A percentile compares a stretch with the other conserved stretches of the same genome.
phyloP scores from a whole-genome alignment of 2,113 vertebrate species.

The western clawed frog (Xenopus tropicalis) region UCB_Xtro_10.0 CM004445.2:88579501-88580000 shows the following conservation, averaged over 20 bases:
- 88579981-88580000: no score
- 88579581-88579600: constrained; percentile 10
- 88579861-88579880: no score
- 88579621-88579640: constrained; percentile 35
- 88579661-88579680: constrained; percentile 41
- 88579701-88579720: constrained; percentile 26
- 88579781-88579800: no score
- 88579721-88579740: constrained; percentile 39
- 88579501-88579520: not conserved
- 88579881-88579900: no score
- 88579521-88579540: constrained; percentile 15
- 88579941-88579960: no score
- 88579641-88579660: constrained; percentile 30
- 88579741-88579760: not conserved
- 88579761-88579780: constrained; percentile 6
- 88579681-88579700: constrained; percentile 26
- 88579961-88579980: no score
- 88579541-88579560: constrained; percentile 14
- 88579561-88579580: constrained; percentile 35
- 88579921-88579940: no score
- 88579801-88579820: no score
- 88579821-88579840: no score
- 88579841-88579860: no score
- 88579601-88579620: constrained; percentile 27
- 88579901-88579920: no score